Evolutionary conservation across 2,113 vertebrate genomes (phyloP).

Genomic region (Passer domesticus): DNA sequence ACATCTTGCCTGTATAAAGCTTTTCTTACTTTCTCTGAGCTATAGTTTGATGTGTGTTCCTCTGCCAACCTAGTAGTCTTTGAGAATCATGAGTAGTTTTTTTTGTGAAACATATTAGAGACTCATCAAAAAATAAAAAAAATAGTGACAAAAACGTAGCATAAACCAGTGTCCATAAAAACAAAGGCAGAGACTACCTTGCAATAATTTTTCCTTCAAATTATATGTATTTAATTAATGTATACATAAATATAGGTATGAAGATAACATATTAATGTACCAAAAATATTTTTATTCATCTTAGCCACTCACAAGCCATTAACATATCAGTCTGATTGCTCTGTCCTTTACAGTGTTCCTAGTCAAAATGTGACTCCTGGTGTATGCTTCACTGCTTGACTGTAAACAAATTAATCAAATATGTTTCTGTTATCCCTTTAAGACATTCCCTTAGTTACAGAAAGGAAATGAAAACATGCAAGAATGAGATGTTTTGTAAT

Average conservation of each 20-base stretch:
- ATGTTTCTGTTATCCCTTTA: background rate
- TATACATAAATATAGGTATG: background rate
- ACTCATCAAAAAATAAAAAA: background rate
- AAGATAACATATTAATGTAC: background rate
- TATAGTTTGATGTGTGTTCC: background rate
- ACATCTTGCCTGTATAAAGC: background rate
- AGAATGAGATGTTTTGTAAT: background rate
- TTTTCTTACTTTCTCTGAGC: background rate
- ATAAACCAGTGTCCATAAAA: background rate
- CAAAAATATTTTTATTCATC: background rate
- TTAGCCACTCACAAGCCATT: background rate
- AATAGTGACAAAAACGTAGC: fast-evolving
- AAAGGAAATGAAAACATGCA: constrained; percentile 11
- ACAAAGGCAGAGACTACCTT: background rate
- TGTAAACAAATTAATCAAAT: constrained; percentile 58
- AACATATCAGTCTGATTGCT: background rate
- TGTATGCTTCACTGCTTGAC: background rate
- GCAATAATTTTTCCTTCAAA: background rate
- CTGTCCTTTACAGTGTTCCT: background rate
- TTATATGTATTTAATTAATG: background rate
- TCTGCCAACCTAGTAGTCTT: background rate
- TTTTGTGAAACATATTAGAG: background rate
- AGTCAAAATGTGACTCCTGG: background rate
- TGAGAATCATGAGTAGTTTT: background rate
- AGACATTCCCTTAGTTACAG: background rate